Evolutionary conservation across 53 echinoderm and acorn worm species (phyloP).

Genomic region (Holothuria scabra): DNA sequence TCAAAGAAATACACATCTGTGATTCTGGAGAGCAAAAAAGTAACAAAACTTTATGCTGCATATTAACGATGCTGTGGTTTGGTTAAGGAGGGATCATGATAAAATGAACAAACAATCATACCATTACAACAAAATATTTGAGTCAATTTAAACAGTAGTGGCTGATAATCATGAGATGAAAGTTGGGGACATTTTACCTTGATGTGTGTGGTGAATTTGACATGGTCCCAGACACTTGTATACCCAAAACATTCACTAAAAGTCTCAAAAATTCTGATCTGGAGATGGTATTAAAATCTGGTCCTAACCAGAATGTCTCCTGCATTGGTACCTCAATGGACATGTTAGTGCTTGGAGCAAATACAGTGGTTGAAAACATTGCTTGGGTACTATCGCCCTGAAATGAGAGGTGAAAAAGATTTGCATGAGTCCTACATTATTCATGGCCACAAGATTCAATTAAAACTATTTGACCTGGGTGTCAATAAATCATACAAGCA

Average conservation of each 20-base stretch:
- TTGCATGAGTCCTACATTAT: too few species aligned
- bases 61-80: too few species aligned
- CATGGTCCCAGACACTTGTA: constrained; percentile 74
- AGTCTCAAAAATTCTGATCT: constrained; percentile 73
- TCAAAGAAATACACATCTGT: not conserved
- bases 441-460: too few species aligned
- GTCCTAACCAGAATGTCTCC: constrained; percentile 11
- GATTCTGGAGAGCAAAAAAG: not conserved
- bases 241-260: constrained; percentile 55
- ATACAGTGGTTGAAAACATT: too few species aligned
- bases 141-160: too few species aligned
- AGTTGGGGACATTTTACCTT: constrained; percentile 49
- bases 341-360: too few species aligned
- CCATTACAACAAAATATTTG: too few species aligned
- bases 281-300: constrained; percentile 27
- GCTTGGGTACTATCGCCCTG: not conserved
- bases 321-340: not conserved
- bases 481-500: too few species aligned
- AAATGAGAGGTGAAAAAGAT: not conserved
- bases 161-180: not conserved
- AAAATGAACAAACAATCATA: too few species aligned
- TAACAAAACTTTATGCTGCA: not conserved
- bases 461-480: too few species aligned
- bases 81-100: too few species aligned
- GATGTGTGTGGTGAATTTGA: constrained; percentile 65